Evolutionary conservation across 2,888 invertebrate genomes (phyloP).

Genomic region (Caenorhabditis zanzibari): DNA sequence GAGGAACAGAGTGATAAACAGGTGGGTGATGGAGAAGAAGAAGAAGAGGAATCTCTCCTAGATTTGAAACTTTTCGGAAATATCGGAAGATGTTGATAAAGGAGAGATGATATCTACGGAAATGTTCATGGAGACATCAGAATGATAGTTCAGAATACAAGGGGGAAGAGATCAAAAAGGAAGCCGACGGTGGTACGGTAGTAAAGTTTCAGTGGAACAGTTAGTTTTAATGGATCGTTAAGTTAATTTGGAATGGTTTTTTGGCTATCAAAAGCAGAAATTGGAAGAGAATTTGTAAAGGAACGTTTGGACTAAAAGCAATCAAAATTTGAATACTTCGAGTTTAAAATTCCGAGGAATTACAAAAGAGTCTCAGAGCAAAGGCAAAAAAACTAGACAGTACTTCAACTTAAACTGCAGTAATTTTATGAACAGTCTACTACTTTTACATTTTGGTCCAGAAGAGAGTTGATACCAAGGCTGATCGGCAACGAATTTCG

Average conservation of each 20-base stretch:
- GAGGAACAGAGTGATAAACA: constrained; percentile 56
- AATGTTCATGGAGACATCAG: background rate
- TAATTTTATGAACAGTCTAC: too few relatives aligned
- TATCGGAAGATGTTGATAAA: background rate
- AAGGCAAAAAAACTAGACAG: too few relatives aligned
- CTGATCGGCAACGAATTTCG: too few relatives aligned
- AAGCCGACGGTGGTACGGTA: background rate
- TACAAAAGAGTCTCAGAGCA: too few relatives aligned
- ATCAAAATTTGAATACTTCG: too few relatives aligned
- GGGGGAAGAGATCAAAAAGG: background rate
- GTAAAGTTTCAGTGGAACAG: background rate
- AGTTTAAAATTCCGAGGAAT: too few relatives aligned
- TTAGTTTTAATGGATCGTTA: background rate
- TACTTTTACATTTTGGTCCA: too few relatives aligned
- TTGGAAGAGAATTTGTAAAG: too few relatives aligned
- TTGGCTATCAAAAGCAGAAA: too few relatives aligned
- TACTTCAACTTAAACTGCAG: too few relatives aligned
- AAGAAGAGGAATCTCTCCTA: constrained; percentile 11
- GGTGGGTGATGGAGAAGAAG: constrained; percentile 23
- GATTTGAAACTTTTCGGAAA: constrained; percentile 30
- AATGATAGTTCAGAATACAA: background rate
- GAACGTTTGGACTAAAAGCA: too few relatives aligned
- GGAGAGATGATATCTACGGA: background rate
- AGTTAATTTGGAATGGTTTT: background rate
- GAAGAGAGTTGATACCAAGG: too few relatives aligned